Evolutionary conservation across 2,113 vertebrate species (phyloP), one percentile per base, ranked within the genome.

Genomic region (Callipepla squamata): DNA sequence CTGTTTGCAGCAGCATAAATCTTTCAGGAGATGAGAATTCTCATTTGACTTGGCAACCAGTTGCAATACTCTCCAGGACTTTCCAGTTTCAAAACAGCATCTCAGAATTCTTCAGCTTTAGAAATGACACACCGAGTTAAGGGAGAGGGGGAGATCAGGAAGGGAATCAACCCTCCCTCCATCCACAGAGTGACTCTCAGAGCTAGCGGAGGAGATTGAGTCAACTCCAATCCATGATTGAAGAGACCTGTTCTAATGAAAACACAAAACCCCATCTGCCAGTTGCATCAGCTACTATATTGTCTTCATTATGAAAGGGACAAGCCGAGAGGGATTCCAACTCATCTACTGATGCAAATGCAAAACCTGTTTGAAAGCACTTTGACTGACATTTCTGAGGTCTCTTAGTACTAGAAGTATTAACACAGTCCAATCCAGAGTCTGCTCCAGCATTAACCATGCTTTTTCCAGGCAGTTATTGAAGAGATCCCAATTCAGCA

Each of bases 351-450:
- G 57, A 89, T 80, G 76, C 55, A 87, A 67, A 50, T 47, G 85
- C 75, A 81, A 61, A 57, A 72, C 34, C 59, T 87, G 47, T 92
- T 85, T 92, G 62, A 50, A 88, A 93, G 77, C 44, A 80, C 87
- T 85, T 70, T 87, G 36, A 36, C 74, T 85, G 59, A 63, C 50
- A 81, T 85, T 93, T 85, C 4, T 30, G 50, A 88, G 38, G 34
- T 4, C 66, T 73, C 78, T 17, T 48, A 91, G 68, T 5, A 69
- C 62, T 65, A 55, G 0, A 0, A 77, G 50, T 22, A 28, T 59
- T 84, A 92, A 87, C 32, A 47, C 63, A 3, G 2, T 38, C 50
- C 34, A 34, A 12, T 28, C 80, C 50, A 38, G 61, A 2, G 1
- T 9, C 13, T 63, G 58, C 62, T 13, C 19, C n/a, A 68, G 53